Percentiles rank a stretch among this genome's conserved stretches.
phyloP scores from a whole-genome alignment of 2,888 invertebrate genomes.

The Mantis religiosa region DNA sequence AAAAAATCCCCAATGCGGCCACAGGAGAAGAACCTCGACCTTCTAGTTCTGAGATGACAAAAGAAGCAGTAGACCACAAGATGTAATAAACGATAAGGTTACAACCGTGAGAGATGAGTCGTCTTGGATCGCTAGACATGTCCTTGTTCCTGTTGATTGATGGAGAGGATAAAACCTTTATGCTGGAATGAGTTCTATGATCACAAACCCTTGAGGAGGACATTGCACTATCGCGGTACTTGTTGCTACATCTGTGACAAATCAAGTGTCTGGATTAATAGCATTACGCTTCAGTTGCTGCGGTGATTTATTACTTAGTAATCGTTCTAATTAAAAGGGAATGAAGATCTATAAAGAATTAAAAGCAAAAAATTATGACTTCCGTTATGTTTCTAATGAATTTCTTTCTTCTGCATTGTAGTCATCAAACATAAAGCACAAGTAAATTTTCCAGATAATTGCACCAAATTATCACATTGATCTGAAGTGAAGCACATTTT shows the following conservation, averaged over 20 bases:
- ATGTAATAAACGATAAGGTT: neutral
- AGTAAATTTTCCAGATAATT: too few species aligned
- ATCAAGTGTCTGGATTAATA: neutral
- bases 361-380: neutral
- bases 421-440: too few species aligned
- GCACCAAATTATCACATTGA: too few species aligned
- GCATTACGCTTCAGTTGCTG: neutral
- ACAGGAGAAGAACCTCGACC: neutral
- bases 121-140: neutral
- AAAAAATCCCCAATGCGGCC: neutral
- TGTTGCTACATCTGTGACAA: neutral
- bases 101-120: neutral
- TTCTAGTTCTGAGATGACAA: neutral
- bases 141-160: neutral
- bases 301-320: neutral
- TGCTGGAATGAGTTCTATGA: neutral
- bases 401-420: too few species aligned
- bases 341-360: neutral
- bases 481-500: too few species aligned
- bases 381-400: too few species aligned
- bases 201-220: neutral
- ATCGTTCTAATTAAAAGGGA: neutral
- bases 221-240: too few species aligned
- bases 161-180: neutral
- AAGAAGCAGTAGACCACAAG: neutral